Evolutionary conservation across 35 echinoderm and acorn worm species (phyloP), one percentile per base, ranked within the genome.

Genomic region (Ophiothrix spiculata): DNA sequence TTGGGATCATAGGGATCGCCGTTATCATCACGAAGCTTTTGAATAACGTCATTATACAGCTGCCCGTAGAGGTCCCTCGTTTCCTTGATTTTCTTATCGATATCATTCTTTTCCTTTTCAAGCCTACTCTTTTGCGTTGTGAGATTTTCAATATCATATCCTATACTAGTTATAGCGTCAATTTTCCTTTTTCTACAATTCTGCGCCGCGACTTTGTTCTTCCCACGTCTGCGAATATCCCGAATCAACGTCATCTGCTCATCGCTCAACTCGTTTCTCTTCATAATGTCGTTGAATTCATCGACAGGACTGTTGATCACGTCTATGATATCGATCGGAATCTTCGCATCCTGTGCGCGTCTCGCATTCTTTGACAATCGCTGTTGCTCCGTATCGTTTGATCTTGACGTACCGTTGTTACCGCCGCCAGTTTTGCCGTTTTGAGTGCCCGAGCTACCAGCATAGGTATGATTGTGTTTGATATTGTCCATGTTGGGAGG

Each of bases 151-250:
- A 99, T 88, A 12, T 81, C 80, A 29, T 86, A 82, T 64, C 94
- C 96, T 35, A 99, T 85, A 33, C 78, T 36, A 37, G 76, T 42
- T 40, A 99, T 89, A 45, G 96, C 96, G 37, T 88, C 79, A 60
- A 99, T 91, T 84, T 99, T 99, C 39, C 96, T 56, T 79, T 99
- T 99, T 39, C 96, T 85, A 79, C 96, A 99, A 73, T 94, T 91
- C 83, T 99, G 96, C 4, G 96, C 96, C 0, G 96, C 96, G 1
- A 99, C 92, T 69, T 99, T 99, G 83, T 99, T 99, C 83, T 99
- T 99, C 1, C 96, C 96, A 35, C 96, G 91, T 17, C 96, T 79
- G 0, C 96, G 75, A 32, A 99, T 99, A 60, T 99, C 96, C 29
- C 96, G 56, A 35, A 99, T 82, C 38, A 99, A 89, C 77, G 90